Evolutionary conservation across 2,113 vertebrate species (phyloP), one percentile per base, ranked within the genome.

Genomic region (Phasianus colchicus): DNA sequence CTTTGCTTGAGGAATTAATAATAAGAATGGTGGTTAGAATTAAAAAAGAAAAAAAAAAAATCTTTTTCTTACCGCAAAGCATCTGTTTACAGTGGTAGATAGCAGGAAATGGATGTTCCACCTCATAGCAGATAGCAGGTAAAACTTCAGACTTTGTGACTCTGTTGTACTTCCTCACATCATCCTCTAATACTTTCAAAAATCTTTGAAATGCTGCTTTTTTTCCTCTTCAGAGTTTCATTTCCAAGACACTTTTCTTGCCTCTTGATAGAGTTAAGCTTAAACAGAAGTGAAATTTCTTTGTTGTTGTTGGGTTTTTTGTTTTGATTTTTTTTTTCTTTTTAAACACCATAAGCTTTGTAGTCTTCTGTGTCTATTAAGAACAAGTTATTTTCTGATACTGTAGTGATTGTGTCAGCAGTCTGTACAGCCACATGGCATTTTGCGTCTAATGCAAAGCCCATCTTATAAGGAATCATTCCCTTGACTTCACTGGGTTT

Each of bases 231-330:
- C 43, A 65, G 83, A 96, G 86, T 47, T 87, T 91, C 78, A 81
- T 93, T 92, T 91, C 90, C 50, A 40, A 86, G 84, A 89, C 48
- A 93, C 77, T 84, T 92, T 85, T 76, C 79, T 72, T 85, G 88
- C 63, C 63, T 97, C 95, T 95, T 93, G 67, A 88, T 83, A 77
- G 38, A 88, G 84, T 82, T 96, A 88, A 82, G 91, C 76, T 94
- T 91, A 91, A 88, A 34, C 74, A 79, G 32, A 52, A 73, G 45
- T 6, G 91, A 91, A 79, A 63, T 36, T 29, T 71, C 24, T 36
- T 29, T 34, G 14, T 61, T 13, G 48, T 66, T 52, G 8, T 50
- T 47, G 40, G 6, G 47, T 13, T 36, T 32, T 58, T 22, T 10
- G 22, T 11, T 50, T n/a, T 4, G 52, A 54, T 54, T 18, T 7